Evolutionary conservation across 2,797 vertebrate species (phyloP).

Genomic region (Neosalanx taihuensis): DNA sequence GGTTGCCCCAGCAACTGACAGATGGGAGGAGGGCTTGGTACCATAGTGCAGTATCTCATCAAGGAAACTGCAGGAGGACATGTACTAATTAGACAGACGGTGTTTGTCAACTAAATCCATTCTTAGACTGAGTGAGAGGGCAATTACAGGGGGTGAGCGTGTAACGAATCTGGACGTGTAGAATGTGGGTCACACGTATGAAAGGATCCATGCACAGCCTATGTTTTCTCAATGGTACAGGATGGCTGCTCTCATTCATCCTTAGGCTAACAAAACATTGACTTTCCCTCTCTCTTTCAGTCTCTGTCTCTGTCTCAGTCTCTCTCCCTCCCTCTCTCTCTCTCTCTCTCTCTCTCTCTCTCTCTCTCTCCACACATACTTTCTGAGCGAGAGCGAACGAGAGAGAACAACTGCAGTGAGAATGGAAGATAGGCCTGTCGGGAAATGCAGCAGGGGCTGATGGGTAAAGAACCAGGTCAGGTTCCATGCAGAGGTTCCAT

Average conservation of each 20-base stretch:
- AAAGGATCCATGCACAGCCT: slow-evolving; percentile 53
- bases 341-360: not conserved
- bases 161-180: slow-evolving; percentile 35
- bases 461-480: slow-evolving; percentile 29
- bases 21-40: slow-evolving; percentile 33
- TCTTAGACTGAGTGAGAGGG: slow-evolving; percentile 13
- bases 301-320: not conserved
- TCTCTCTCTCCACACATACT: not conserved
- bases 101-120: slow-evolving; percentile 11
- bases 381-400: not conserved
- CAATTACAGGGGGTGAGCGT: slow-evolving; percentile 39
- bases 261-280: slow-evolving; percentile 12
- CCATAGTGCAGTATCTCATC: slow-evolving; percentile 35
- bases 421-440: not conserved
- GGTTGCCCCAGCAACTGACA: slow-evolving; percentile 55
- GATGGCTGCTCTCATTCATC: slow-evolving; percentile 11
- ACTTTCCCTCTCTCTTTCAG: not conserved
- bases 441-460: slow-evolving; percentile 1
- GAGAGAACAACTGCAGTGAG: not conserved
- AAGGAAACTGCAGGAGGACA: slow-evolving; percentile 27
- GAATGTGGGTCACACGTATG: slow-evolving; percentile 64
- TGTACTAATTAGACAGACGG: slow-evolving; percentile 40
- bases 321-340: slow-evolving; percentile 6
- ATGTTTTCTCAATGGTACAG: slow-evolving; percentile 26
- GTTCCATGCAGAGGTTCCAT: slow-evolving; percentile 16